phyloP scores from a whole-genome alignment of 2,888 invertebrate species.

The Oligia fasciuncula region DNA sequence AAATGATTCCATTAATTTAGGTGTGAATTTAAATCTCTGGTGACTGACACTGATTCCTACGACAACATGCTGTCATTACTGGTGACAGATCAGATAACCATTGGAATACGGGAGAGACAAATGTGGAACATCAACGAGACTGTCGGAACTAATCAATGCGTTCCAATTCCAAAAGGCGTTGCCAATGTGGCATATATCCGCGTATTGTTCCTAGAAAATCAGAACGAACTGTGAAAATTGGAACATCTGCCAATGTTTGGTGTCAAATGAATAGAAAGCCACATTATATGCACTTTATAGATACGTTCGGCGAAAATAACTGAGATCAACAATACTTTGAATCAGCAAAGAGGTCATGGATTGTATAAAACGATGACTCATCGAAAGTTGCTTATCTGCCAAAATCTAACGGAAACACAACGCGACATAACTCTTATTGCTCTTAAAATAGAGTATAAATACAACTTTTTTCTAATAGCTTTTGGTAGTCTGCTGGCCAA shows the following conservation, averaged over 20 bases:
- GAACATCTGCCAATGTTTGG: conserved; percentile 30
- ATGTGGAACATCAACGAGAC: conserved; percentile 26
- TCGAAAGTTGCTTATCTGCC: conserved; percentile 30
- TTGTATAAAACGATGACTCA: conserved; percentile 58
- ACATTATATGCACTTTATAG: conserved; percentile 23
- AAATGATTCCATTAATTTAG: neutral
- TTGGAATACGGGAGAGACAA: conserved; percentile 1
- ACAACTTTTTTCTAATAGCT: conserved; percentile 30
- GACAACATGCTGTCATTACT: neutral
- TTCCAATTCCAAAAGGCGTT: conserved; percentile 49
- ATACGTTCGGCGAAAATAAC: conserved; percentile 32
- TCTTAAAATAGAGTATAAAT: conserved; percentile 42
- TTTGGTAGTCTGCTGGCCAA: conserved; percentile 51
- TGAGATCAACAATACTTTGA: conserved; percentile 38
- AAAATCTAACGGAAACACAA: conserved; percentile 29
- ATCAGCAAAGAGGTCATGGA: conserved; percentile 38
- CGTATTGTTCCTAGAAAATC: conserved; percentile 51
- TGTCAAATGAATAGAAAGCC: conserved; percentile 46
- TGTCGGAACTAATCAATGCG: conserved; percentile 52
- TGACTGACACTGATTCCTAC: neutral
- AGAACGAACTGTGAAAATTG: conserved; percentile 38
- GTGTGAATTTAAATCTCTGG: conserved; percentile 5
- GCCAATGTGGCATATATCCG: conserved; percentile 43
- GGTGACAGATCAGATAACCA: neutral
- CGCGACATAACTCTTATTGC: conserved; percentile 34